Evolutionary conservation across 2,797 vertebrate genomes (phyloP).

Genomic region (Bovichtus diacanthus): DNA sequence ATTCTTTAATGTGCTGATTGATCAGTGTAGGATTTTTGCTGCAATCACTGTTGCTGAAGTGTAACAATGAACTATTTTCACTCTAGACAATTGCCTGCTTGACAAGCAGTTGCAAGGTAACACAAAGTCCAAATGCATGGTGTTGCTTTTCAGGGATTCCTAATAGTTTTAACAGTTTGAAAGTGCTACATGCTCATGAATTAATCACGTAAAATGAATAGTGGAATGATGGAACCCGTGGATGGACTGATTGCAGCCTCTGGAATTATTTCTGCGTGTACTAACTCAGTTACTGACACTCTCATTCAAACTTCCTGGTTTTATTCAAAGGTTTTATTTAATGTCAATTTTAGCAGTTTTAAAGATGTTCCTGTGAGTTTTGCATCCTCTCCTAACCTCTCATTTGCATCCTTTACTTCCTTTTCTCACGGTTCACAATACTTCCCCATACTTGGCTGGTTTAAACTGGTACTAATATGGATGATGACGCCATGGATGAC

Average conservation of each 20-base stretch:
- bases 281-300: constrained; percentile 53
- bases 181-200: constrained; percentile 22
- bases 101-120: constrained; percentile 87
- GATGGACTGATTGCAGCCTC: constrained; percentile 34
- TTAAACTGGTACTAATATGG: constrained; percentile 65
- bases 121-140: constrained; percentile 73
- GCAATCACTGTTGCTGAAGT: constrained; percentile 53
- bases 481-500: constrained; percentile 37
- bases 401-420: constrained; percentile 39
- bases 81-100: constrained; percentile 83
- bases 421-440: constrained; percentile 30
- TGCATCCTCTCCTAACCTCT: constrained; percentile 59
- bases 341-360: constrained; percentile 10
- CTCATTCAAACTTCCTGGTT: constrained; percentile 17
- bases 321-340: background rate
- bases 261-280: constrained; percentile 19
- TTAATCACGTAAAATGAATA: constrained; percentile 4
- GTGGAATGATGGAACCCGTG: constrained; percentile 51
- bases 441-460: constrained; percentile 33
- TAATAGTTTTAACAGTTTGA: constrained; percentile 53
- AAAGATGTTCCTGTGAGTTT: constrained; percentile 31
- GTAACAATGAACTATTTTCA: constrained; percentile 77
- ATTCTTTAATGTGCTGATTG: background rate
- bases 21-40: constrained; percentile 36
- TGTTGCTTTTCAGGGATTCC: constrained; percentile 53